Evolutionary conservation across 1,140 invertebrate species (phyloP).

Genomic region (Achatina immaculata): DNA sequence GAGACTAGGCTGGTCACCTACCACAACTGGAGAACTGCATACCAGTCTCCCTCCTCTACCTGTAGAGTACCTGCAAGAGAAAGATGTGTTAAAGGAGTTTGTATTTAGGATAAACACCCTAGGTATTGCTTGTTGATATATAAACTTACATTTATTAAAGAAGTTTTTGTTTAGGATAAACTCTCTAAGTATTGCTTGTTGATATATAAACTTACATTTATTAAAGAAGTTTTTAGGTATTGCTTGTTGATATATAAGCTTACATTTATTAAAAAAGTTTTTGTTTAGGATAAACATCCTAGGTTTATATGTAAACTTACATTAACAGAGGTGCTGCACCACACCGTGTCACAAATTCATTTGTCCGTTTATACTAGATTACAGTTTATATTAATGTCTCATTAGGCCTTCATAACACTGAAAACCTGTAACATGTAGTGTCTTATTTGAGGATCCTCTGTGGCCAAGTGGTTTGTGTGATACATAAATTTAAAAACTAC

Average conservation of each 20-base stretch:
- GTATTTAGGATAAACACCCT: constrained; percentile 68
- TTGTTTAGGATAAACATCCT: no score
- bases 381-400: no score
- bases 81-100: constrained; percentile 80
- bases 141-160: constrained; percentile 76
- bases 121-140: constrained; percentile 47
- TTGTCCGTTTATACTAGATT: no score
- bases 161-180: constrained; percentile 73
- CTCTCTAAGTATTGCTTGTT: constrained; percentile 54
- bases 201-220: constrained; percentile 72
- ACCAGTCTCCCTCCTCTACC: constrained; percentile 77
- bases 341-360: no score
- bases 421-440: no score
- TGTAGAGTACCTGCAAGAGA: constrained; percentile 80
- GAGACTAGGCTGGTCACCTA: constrained; percentile 77
- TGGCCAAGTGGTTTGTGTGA: no score
- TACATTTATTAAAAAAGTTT: constrained; percentile 73
- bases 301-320: no score
- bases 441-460: no score
- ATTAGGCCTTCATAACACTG: no score
- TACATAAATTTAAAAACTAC: no score
- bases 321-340: no score
- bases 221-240: constrained; percentile 75
- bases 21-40: constrained; percentile 69
- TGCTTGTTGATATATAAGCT: neutral